Evolutionary conservation across 2,888 invertebrate genomes (phyloP).

Genomic region (Geophilus truncorum): DNA sequence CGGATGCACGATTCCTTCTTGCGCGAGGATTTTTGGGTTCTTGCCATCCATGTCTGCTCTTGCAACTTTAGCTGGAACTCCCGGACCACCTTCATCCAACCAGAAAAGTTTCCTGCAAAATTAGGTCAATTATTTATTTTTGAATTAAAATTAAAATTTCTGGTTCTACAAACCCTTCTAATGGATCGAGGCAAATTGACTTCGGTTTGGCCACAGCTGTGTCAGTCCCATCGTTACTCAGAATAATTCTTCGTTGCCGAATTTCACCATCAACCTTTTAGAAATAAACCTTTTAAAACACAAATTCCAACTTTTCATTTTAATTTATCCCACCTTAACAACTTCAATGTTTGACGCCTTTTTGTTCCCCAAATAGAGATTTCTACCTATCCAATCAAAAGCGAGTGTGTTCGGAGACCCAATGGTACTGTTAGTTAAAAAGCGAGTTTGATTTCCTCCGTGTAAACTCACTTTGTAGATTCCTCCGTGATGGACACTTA

Average conservation of each 20-base stretch:
- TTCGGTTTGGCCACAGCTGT: slow-evolving; percentile 82
- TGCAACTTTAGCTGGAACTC: slow-evolving; percentile 72
- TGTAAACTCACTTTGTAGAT: slow-evolving; percentile 76
- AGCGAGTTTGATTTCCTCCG: slow-evolving; percentile 76
- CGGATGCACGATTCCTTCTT: slow-evolving; percentile 64
- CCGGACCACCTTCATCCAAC: slow-evolving; percentile 90
- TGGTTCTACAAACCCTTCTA: slow-evolving; percentile 63
- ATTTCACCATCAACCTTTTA: slow-evolving; percentile 73
- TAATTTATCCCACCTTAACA: slow-evolving; percentile 54
- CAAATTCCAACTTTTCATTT: not conserved
- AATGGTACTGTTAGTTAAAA: slow-evolving; percentile 77
- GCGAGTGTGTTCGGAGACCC: slow-evolving; percentile 88
- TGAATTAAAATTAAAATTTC: not conserved
- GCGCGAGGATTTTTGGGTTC: slow-evolving; percentile 64
- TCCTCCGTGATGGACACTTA: slow-evolving; percentile 57
- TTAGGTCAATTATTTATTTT: not conserved
- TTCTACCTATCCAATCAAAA: slow-evolving; percentile 94
- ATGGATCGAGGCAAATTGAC: slow-evolving; percentile 82
- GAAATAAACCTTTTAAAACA: not conserved
- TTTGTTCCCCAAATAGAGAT: slow-evolving; percentile 86
- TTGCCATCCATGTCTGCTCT: slow-evolving; percentile 89
- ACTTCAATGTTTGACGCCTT: slow-evolving; percentile 86
- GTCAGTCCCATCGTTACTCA: slow-evolving; percentile 82
- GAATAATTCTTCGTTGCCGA: slow-evolving; percentile 74
- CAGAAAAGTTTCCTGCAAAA: slow-evolving; percentile 74